phyloP scores from a whole-genome alignment of 37 sponge, comb jelly and placozoan genomes.

The Halisarca cf. caerulea region DNA sequence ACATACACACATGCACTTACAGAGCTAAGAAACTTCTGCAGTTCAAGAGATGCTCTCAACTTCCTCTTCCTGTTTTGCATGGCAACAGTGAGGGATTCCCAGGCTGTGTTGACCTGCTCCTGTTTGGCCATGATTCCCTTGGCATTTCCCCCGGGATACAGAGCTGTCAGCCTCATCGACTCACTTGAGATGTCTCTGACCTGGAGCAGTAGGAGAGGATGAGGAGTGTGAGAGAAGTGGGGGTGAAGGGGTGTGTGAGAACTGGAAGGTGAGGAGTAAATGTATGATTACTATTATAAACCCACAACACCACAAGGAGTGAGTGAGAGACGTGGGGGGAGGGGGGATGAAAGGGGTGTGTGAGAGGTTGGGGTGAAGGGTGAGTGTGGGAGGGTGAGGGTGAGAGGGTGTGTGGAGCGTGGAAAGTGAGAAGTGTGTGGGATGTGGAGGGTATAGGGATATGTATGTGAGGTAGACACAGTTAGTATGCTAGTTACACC shows the following conservation, averaged over 20 bases:
- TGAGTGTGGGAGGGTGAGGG: too few species aligned
- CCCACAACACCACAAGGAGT: too few species aligned
- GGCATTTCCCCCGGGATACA: constrained; percentile 79
- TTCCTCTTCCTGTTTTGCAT: constrained; percentile 63
- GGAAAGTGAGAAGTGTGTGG: too few species aligned
- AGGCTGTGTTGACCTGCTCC: constrained; percentile 69
- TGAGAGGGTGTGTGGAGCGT: too few species aligned
- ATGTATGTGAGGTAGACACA: too few species aligned
- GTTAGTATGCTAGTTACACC: too few species aligned
- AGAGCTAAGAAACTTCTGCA: constrained; percentile 84
- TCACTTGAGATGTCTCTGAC: constrained; percentile 73
- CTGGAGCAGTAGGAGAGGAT: constrained; percentile 5
- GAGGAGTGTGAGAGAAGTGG: background rate
- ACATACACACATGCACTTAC: constrained; percentile 52
- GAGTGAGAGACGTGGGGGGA: too few species aligned
- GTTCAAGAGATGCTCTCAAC: constrained; percentile 76
- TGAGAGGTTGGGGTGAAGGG: too few species aligned
- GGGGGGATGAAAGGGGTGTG: too few species aligned
- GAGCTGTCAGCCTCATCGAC: constrained; percentile 66
- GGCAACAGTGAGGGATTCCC: constrained; percentile 79
- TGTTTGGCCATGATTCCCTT: constrained; percentile 51
- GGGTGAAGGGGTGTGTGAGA: background rate
- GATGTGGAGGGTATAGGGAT: too few species aligned
- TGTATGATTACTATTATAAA: too few species aligned
- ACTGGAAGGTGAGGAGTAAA: background rate